These are phyloP conservation scores for Lepus europaeus DNA, from an alignment of 2,113 vertebrate genomes.

Conservation along the genomic window DNA sequence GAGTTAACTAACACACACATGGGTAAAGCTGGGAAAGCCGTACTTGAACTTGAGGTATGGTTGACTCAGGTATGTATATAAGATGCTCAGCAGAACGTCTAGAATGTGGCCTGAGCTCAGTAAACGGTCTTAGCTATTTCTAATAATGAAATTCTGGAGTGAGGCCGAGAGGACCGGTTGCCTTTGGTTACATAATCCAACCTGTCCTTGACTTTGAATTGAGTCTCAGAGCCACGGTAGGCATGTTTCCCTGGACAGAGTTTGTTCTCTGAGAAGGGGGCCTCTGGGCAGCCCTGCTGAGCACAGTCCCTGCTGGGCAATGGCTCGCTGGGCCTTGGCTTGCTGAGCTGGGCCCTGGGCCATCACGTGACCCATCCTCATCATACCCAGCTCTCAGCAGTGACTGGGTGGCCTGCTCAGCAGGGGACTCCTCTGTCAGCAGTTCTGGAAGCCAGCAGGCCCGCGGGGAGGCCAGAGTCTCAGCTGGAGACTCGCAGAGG, in stretches of 20 bases:
- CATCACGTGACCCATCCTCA: neutral
- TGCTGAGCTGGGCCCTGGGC: neutral
- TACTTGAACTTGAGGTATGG: neutral
- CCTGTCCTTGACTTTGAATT: slow-evolving; percentile 5
- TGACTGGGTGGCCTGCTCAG: neutral
- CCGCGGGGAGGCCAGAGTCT: neutral
- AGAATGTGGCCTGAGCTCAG: slow-evolving; percentile 30
- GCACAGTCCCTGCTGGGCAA: too few relatives aligned
- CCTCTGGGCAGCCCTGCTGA: neutral
- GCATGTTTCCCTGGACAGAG: neutral
- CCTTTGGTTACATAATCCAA: slow-evolving; percentile 58
- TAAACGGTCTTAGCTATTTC: slow-evolving; percentile 23
- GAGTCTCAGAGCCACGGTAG: neutral
- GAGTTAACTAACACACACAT: neutral
- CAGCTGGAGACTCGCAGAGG: neutral
- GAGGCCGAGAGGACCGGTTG: slow-evolving; percentile 12
- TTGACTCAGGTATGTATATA: neutral
- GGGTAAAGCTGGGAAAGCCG: neutral
- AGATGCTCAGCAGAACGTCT: slow-evolving; percentile 15
- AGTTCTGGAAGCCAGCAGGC: neutral
- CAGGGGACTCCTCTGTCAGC: slow-evolving; percentile 15
- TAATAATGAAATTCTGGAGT: neutral
- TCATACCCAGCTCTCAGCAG: neutral
- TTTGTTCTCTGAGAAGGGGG: neutral
- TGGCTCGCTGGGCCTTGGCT: neutral